phyloP scores from a whole-genome alignment of 2,113 vertebrate genomes.

The Zapus hudsonius region DNA sequence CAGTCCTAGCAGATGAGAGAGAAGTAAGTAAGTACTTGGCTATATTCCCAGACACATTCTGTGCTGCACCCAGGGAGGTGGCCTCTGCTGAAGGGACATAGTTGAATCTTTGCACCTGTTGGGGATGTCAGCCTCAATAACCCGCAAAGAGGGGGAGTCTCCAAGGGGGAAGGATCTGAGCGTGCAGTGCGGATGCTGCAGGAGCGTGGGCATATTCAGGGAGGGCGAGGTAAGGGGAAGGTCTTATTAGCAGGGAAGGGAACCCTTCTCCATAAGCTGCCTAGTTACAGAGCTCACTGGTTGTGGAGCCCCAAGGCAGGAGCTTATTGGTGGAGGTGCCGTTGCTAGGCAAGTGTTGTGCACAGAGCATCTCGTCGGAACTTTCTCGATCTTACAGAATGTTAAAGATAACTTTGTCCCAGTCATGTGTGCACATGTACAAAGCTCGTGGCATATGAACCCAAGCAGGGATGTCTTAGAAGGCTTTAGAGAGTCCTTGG shows the following conservation, averaged over 20 bases:
- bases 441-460: background rate
- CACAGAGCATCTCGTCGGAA: background rate
- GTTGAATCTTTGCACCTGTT: background rate
- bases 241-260: background rate
- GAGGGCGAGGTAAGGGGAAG: background rate
- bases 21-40: background rate
- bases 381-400: background rate
- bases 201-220: background rate
- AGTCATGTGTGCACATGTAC: background rate
- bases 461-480: background rate
- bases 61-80: background rate
- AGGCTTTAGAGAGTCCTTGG: background rate
- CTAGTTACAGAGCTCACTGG: background rate
- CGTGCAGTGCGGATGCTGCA: too few relatives aligned
- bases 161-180: background rate
- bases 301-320: background rate
- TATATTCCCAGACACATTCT: background rate
- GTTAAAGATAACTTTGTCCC: background rate
- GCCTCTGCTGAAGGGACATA: background rate
- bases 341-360: background rate
- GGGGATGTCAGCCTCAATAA: too few relatives aligned
- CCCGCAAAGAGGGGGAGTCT: background rate
- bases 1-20: background rate
- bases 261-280: background rate
- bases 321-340: background rate